Evolutionary conservation across 2,797 vertebrate species (phyloP).

Genomic region (Periophthalmus magnuspinnatus): DNA sequence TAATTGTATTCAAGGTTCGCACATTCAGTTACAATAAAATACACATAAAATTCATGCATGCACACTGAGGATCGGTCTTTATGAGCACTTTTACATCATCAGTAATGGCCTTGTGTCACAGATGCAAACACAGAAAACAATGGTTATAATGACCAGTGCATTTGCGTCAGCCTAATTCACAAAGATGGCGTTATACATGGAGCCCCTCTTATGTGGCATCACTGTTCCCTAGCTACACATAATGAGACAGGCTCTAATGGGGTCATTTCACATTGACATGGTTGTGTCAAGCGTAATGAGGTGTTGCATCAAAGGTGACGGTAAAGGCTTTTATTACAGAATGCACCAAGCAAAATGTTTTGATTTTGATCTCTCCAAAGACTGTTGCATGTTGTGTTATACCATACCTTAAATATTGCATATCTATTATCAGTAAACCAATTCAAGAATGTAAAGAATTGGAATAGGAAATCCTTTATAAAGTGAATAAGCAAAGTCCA

Average conservation of each 20-base stretch:
- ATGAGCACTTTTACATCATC: slow-evolving; percentile 49
- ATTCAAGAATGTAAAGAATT: slow-evolving; percentile 15
- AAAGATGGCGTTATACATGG: slow-evolving; percentile 67
- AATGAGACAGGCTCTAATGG: slow-evolving; percentile 70
- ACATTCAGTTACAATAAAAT: slow-evolving; percentile 10
- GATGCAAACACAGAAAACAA: slow-evolving; percentile 56
- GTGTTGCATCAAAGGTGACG: slow-evolving; percentile 67
- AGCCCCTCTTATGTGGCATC: slow-evolving; percentile 60
- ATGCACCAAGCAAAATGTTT: slow-evolving; percentile 45
- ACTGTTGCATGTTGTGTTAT: slow-evolving; percentile 15
- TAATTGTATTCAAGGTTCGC: slow-evolving; percentile 1
- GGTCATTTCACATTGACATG: slow-evolving; percentile 68
- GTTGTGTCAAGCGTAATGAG: slow-evolving; percentile 69
- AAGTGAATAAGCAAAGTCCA: slow-evolving; percentile 37
- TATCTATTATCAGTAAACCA: slow-evolving; percentile 24
- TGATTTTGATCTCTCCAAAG: slow-evolving; percentile 31
- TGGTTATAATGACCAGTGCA: slow-evolving; percentile 55
- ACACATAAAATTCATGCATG: slow-evolving; percentile 22
- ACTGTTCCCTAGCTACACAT: slow-evolving; percentile 62
- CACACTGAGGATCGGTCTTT: slow-evolving; percentile 47
- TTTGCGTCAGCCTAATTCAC: slow-evolving; percentile 55
- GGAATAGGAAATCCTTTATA: slow-evolving; percentile 1
- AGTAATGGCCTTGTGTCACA: slow-evolving; percentile 41
- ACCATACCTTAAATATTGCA: not conserved
- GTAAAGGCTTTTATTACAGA: slow-evolving; percentile 51